Evolutionary conservation across 2,113 vertebrate species (phyloP).

Genomic region (Cromileptes altivelis): DNA sequence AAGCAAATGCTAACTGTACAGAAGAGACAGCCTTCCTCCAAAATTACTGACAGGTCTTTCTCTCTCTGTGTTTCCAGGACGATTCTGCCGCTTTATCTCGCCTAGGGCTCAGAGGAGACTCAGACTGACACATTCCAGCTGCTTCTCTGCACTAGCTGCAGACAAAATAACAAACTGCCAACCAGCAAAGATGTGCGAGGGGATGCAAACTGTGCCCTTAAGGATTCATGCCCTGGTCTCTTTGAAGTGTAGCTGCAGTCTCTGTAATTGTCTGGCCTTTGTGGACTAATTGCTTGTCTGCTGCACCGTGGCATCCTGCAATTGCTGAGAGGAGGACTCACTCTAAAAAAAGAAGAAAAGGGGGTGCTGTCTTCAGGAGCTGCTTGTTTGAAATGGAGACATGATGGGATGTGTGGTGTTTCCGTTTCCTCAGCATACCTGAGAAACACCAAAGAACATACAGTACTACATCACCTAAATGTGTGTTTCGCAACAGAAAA

Average conservation of each 20-base stretch:
- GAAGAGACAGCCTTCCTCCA: constrained; percentile 30
- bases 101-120: constrained; percentile 54
- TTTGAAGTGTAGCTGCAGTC: constrained; percentile 73
- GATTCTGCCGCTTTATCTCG: constrained; percentile 43
- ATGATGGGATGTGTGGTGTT: constrained; percentile 10
- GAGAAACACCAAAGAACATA: constrained; percentile 18
- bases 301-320: constrained; percentile 44
- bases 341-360: constrained; percentile 33
- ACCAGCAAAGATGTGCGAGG: constrained; percentile 41
- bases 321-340: constrained; percentile 46
- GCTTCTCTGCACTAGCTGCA: constrained; percentile 41
- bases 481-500: not conserved
- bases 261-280: constrained; percentile 78
- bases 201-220: constrained; percentile 62
- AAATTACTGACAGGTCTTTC: constrained; percentile 52
- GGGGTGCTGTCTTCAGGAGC: constrained; percentile 24
- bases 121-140: constrained; percentile 66
- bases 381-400: constrained; percentile 50
- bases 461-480: not conserved
- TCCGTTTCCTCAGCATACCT: constrained; percentile 9
- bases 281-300: constrained; percentile 80
- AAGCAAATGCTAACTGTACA: constrained; percentile 45
- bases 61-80: constrained; percentile 37
- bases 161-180: constrained; percentile 71
- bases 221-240: constrained; percentile 66